These are phyloP conservation scores for Tamandua tetradactyla DNA, from an alignment of 2,797 vertebrate species.

Conservation along the genomic window DNA sequence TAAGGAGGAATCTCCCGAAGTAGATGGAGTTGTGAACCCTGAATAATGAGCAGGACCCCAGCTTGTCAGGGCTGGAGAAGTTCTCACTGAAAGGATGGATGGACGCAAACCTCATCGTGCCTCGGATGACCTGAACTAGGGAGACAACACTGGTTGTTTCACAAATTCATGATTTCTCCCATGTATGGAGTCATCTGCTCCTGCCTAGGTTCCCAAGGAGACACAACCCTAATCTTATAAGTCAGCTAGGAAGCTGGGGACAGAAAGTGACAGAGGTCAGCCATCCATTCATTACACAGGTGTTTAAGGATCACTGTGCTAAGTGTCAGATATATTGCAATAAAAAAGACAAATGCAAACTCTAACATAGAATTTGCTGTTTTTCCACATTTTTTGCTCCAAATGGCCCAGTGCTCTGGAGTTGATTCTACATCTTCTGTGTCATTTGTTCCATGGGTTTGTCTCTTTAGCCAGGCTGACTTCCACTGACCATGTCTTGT, in stretches of 20 bases:
- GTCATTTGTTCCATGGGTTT: neutral
- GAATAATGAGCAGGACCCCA: neutral
- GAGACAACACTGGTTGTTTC: neutral
- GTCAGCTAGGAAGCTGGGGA: neutral
- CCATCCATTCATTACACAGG: too few species aligned
- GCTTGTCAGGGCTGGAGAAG: neutral
- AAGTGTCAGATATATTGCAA: neutral
- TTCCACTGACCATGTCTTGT: neutral
- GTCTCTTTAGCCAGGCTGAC: neutral
- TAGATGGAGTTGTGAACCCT: too few species aligned
- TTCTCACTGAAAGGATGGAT: neutral
- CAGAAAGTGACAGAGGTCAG: neutral
- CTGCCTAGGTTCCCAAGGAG: neutral
- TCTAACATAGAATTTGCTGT: neutral
- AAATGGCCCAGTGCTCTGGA: neutral
- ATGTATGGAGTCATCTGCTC: neutral
- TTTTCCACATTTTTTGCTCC: neutral
- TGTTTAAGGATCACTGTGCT: neutral
- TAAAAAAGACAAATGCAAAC: neutral
- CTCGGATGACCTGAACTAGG: rapidly evolving
- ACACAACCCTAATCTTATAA: neutral
- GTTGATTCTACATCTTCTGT: neutral
- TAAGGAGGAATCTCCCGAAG: too few species aligned
- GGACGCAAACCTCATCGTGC: neutral
- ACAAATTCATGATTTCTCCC: neutral